Conservation (phyloP, 1,140 invertebrate genomes). For the Neodiprion virginianus region DNA sequence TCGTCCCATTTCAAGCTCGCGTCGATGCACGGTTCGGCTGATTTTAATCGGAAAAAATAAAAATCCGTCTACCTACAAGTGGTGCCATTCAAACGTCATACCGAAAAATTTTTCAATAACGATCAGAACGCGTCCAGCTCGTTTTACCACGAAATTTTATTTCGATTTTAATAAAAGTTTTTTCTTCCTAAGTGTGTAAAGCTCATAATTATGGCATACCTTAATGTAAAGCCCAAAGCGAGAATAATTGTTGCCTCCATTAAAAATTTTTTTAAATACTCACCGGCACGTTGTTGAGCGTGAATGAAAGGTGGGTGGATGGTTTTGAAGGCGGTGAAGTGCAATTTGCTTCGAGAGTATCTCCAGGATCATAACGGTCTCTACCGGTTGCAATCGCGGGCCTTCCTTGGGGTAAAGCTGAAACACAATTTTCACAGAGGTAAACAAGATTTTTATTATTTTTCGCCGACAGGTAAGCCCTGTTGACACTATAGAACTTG, state of each 20-base stretch:
- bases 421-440: constrained; percentile 43
- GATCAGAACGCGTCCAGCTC: too few species aligned
- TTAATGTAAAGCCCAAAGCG: background rate
- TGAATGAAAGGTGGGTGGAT: constrained; percentile 71
- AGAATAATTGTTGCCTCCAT: background rate
- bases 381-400: constrained; percentile 65
- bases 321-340: constrained; percentile 76
- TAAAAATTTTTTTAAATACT: constrained; percentile 52
- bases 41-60: too few species aligned
- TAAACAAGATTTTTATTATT: constrained; percentile 11
- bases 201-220: background rate
- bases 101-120: too few species aligned
- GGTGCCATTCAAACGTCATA: too few species aligned
- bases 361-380: constrained; percentile 75
- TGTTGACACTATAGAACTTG: background rate
- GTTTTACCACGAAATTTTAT: too few species aligned
- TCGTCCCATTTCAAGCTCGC: too few species aligned
- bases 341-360: constrained; percentile 79
- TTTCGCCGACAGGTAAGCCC: background rate
- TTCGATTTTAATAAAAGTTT: too few species aligned
- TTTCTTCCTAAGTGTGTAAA: background rate
- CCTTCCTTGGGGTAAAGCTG: constrained; percentile 52
- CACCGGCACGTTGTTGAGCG: constrained; percentile 76
- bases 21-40: too few species aligned
- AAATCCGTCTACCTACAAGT: too few species aligned